A percentile compares a stretch with the other conserved stretches of the same genome.
phyloP scores from a whole-genome alignment of 2,888 invertebrate species.

The Apotomis capreana region DNA sequence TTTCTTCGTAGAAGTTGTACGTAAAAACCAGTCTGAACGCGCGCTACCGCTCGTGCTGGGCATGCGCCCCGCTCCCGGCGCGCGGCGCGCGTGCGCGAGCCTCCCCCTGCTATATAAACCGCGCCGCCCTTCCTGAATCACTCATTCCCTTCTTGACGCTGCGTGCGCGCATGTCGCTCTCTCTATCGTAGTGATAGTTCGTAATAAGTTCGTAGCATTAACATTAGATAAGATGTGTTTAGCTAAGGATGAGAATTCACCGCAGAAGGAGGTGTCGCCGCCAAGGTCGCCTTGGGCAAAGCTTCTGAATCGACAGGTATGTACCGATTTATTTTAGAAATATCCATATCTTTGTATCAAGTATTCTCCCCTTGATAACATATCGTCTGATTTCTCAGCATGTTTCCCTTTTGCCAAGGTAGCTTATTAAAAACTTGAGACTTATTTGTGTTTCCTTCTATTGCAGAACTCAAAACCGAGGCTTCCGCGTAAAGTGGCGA shows the following conservation, averaged over 20 bases:
- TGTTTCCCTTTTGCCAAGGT: not conserved
- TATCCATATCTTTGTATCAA: constrained; percentile 17
- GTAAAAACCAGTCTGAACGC: constrained; percentile 76
- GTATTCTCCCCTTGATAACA: not conserved
- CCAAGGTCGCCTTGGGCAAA: constrained; percentile 84
- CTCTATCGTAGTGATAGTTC: constrained; percentile 63
- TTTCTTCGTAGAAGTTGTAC: constrained; percentile 75
- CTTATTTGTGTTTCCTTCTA: constrained; percentile 56
- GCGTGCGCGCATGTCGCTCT: constrained; percentile 70
- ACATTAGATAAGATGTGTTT: constrained; percentile 80
- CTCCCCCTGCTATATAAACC: constrained; percentile 68
- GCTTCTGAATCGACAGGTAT: constrained; percentile 83
- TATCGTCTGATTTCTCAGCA: not conserved
- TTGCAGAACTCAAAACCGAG: constrained; percentile 83
- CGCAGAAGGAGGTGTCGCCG: constrained; percentile 71
- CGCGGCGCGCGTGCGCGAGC: constrained; percentile 58
- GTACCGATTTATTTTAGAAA: constrained; percentile 45
- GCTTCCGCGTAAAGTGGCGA: constrained; percentile 82
- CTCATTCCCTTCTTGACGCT: constrained; percentile 76
- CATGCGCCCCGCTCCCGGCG: constrained; percentile 64
- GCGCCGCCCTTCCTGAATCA: constrained; percentile 74
- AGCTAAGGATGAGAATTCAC: constrained; percentile 77
- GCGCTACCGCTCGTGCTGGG: constrained; percentile 75
- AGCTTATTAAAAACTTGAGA: constrained; percentile 3
- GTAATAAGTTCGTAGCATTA: constrained; percentile 67